Base-by-base conservation (phyloP, 2,113 vertebrate genomes). In the Mesitornis unicolor region DNA sequence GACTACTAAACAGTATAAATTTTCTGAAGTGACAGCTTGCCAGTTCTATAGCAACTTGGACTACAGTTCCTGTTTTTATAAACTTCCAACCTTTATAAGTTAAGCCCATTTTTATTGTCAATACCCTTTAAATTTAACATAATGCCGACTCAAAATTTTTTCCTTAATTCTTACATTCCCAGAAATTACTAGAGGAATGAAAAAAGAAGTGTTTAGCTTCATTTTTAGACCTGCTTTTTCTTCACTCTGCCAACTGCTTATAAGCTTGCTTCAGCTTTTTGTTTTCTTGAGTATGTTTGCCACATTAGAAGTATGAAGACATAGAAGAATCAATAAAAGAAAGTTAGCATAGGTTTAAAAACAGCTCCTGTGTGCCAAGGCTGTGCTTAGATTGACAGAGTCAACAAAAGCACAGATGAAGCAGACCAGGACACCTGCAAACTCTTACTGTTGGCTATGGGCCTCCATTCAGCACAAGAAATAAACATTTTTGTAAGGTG, bases 21-120 rank as follows among this genome's bases (percentile, higher is more conserved):
- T 98, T 97, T 97, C 96, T 95, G 75, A 97, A 97, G 95, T 48
- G 84, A 97, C 80, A 95, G 94, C 80, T 95, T 97, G 97, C 97
- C 96, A 97, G 93, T 92, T 97, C 97, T 97, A 96, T 97, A 97
- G 97, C 90, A 97, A 97, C 95, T 97, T 96, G 96, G 97, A 96
- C 92, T 67, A 87, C 75, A 97, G 85, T 73, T 97, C 82, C 90
- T 98, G 95, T 97, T 98, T 98, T 98, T 93, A 97, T 97, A 97
- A 97, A 98, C 95, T 98, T 97, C 93, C 96, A 98, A 97, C 94
- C 96, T 97, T 96, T 93, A 94, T 90, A 97, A 97, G 81, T 96
- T 90, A 97, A 98, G 93, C 42, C 64, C 87, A 92, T 90, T 98
- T 98, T 96, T 97, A 97, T 97, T 97, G 95, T 95, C 96, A 97